phyloP scores from a whole-genome alignment of 2,888 invertebrate genomes.

The Chloroclystis v-ata region DNA sequence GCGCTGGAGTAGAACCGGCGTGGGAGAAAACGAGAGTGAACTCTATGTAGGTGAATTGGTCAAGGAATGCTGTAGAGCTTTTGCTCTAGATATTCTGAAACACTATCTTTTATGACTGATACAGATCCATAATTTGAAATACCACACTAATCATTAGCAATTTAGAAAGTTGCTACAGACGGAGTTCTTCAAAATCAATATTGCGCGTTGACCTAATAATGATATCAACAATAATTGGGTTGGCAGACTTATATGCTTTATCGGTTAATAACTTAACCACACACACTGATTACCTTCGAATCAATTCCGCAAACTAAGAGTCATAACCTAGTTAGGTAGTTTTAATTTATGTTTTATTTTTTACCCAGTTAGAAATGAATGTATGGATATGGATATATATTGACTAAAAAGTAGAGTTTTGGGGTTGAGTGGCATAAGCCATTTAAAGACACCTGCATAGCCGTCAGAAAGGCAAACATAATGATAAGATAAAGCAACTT shows the following conservation, averaged over 20 bases:
- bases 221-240: constrained; percentile 15
- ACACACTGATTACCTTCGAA: constrained; percentile 24
- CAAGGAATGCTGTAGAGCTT: constrained; percentile 3
- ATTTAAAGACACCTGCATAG: constrained; percentile 19
- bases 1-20: constrained; percentile 51
- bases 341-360: too few relatives aligned
- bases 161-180: neutral
- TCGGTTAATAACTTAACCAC: constrained; percentile 34
- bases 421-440: too few relatives aligned
- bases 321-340: neutral
- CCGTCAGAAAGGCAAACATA: constrained; percentile 19
- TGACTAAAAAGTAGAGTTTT: too few relatives aligned
- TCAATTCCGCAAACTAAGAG: constrained; percentile 22
- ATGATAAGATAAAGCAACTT: constrained; percentile 20
- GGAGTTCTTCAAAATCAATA: neutral
- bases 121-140: too few relatives aligned
- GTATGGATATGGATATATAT: too few relatives aligned
- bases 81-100: neutral
- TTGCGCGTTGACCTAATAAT: too few relatives aligned
- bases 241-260: constrained; percentile 25
- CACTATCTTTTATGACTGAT: too few relatives aligned
- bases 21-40: constrained; percentile 66
- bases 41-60: constrained; percentile 28
- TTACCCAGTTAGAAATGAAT: too few relatives aligned
- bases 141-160: too few relatives aligned